Percentiles rank a stretch among this genome's conserved stretches.
Conservation (phyloP, 2,797 vertebrate species). For the Chaetophractus vellerosus region DNA sequence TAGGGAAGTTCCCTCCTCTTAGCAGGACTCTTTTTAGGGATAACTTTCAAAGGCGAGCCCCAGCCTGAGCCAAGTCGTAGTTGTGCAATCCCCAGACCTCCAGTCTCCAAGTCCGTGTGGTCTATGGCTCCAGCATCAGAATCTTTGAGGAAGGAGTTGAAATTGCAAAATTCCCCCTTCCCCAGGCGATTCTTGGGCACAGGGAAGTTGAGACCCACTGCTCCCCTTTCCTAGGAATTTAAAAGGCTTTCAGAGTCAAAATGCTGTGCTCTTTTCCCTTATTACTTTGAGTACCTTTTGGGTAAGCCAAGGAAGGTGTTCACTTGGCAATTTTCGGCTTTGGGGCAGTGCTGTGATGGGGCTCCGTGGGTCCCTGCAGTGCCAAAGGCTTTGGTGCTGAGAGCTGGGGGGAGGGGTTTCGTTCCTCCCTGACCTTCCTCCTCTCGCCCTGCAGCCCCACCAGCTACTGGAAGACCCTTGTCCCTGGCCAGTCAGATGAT, state of each 20-base stretch:
- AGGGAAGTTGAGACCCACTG: not conserved
- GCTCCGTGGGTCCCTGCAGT: not conserved
- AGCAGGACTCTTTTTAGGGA: not conserved
- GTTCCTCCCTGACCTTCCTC: not conserved
- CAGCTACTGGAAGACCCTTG: slow-evolving; percentile 91
- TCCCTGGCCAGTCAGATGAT: slow-evolving; percentile 93
- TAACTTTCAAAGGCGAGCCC: not conserved
- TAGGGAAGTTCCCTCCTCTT: not conserved
- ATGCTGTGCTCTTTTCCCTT: not conserved
- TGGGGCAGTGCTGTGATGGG: not conserved
- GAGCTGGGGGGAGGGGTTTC: too few relatives aligned
- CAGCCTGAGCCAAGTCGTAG: not conserved
- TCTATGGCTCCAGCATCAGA: not conserved
- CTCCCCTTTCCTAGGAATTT: not conserved
- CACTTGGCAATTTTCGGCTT: not conserved
- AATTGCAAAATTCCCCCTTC: slow-evolving; percentile 15
- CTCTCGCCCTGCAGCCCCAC: slow-evolving; percentile 91
- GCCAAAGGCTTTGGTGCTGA: not conserved
- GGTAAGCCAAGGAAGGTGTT: not conserved
- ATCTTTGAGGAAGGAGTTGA: not conserved
- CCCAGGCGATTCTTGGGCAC: not conserved
- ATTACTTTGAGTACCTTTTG: not conserved
- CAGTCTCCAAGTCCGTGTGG: not conserved
- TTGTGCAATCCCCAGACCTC: not conserved
- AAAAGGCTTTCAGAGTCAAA: slow-evolving; percentile 47